Base-by-base conservation (phyloP, 2,888 invertebrate genomes). In the Lasioglossum leucozonium region DNA sequence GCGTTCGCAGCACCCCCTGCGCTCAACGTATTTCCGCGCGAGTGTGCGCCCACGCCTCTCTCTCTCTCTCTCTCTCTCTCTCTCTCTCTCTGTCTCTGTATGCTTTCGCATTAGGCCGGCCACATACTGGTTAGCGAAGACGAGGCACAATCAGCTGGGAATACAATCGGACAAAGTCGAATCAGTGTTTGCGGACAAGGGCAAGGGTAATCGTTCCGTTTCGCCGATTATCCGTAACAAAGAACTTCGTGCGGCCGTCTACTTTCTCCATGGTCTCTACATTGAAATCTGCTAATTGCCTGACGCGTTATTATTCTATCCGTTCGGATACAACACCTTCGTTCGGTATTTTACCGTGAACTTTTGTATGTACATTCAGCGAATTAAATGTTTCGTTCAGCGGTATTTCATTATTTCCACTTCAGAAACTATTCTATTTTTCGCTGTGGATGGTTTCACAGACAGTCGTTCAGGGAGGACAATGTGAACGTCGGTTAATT, bases 21-120 rank as follows among this genome's bases (percentile, higher is more conserved):
- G 51, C 2, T 51, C 51, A 22, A 51, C 51, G 22, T 51, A 26
- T 58, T 26, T 26, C 26, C 13, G 72, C 77, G 85, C 86, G 87
- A 87, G 84, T 81, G 88, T 87, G 85, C 83, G 11, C 22, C 1
- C 34, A 6, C 6, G 47, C 16, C 18, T 2, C 47, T 47, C 47
- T 47, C 6, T 10, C 8, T 51, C 51, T 10, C 77, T 75, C 47
- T 47, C 47, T 47, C 6, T 10, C 8, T 51, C 51, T 10, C 77
- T 75, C 18, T 2, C 47, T 47, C 47, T 47, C 6, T 10, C 8
- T 51, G 22, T 10, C 77, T 75, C 6, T 69, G 77, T 55, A 40
- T 77, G 51, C n/a, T 26, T 47, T 69, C 51, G 40, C 51, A 69
- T 69, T 69, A 69, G 34, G 65, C 69, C 69, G 37, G 37, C 77